These are phyloP conservation scores for Dastarcus helophoroides DNA, from an alignment of 2,888 invertebrate species.

Conservation along the genomic window DNA sequence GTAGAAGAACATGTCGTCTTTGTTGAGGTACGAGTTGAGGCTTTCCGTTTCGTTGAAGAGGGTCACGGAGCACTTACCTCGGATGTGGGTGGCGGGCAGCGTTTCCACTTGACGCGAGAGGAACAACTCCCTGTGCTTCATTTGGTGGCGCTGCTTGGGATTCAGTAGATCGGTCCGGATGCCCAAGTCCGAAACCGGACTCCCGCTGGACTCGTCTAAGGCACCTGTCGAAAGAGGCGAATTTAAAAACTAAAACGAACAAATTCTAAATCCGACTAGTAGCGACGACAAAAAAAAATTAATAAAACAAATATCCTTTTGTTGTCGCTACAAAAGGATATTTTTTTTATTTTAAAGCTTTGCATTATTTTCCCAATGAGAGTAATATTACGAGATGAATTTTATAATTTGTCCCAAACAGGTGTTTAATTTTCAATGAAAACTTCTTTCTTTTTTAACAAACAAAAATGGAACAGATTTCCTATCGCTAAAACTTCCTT, in stretches of 20 bases:
- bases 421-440: too few species aligned
- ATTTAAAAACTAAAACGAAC: not conserved
- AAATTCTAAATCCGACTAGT: constrained; percentile 1
- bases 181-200: constrained; percentile 24
- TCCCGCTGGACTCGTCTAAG: constrained; percentile 34
- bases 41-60: constrained; percentile 98
- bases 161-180: constrained; percentile 40
- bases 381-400: too few species aligned
- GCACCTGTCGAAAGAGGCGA: constrained; percentile 28
- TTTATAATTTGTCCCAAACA: too few species aligned
- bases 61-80: constrained; percentile 98
- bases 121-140: constrained; percentile 96
- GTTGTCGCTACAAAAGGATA: too few species aligned
- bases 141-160: constrained; percentile 84
- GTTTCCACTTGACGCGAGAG: constrained; percentile 96
- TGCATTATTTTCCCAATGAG: too few species aligned
- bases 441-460: too few species aligned
- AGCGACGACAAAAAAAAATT: too few species aligned
- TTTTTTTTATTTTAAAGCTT: too few species aligned
- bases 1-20: constrained; percentile 99
- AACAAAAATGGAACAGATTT: too few species aligned
- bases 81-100: constrained; percentile 95
- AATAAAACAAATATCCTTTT: too few species aligned
- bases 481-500: too few species aligned
- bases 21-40: constrained; percentile 89